These are phyloP conservation scores for Monoplex corrugatus DNA, from an alignment of 2,888 invertebrate genomes.

Conservation along the genomic window DNA sequence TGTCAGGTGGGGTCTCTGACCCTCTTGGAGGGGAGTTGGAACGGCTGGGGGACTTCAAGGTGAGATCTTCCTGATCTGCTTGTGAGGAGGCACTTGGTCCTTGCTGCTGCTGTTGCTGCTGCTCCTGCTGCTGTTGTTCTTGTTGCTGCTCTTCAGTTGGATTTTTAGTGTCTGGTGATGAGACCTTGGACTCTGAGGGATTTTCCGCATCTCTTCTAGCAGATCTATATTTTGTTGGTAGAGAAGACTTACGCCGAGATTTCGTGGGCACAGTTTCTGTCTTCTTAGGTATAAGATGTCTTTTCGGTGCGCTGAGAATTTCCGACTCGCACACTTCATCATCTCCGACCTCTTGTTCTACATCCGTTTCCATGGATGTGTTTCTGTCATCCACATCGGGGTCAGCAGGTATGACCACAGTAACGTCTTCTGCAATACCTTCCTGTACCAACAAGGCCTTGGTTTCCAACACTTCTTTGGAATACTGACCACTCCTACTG, in stretches of 20 bases:
- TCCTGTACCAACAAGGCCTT: slow-evolving; percentile 67
- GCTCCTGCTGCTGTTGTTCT: slow-evolving; percentile 55
- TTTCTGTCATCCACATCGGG: slow-evolving; percentile 59
- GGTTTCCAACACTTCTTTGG: slow-evolving; percentile 46
- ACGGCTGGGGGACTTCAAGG: not conserved
- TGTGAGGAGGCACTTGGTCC: slow-evolving; percentile 25
- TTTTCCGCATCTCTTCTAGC: not conserved
- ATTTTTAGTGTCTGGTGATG: not conserved
- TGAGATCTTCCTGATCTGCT: not conserved
- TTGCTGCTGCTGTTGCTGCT: slow-evolving; percentile 48
- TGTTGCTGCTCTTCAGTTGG: slow-evolving; percentile 1
- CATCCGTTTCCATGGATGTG: slow-evolving; percentile 60
- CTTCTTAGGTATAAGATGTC: slow-evolving; percentile 64
- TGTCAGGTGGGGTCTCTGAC: not conserved
- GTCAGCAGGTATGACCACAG: slow-evolving; percentile 76
- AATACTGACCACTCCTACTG: not conserved
- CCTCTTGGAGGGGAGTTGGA: slow-evolving; percentile 8
- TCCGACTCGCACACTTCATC: slow-evolving; percentile 60
- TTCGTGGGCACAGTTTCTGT: slow-evolving; percentile 57
- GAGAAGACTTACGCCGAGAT: slow-evolving; percentile 66
- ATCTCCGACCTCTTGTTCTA: slow-evolving; percentile 53
- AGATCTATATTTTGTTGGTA: slow-evolving; percentile 54
- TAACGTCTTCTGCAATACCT: slow-evolving; percentile 73
- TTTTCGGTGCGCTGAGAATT: slow-evolving; percentile 71
- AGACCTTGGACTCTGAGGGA: not conserved